Base-by-base conservation (phyloP, 1,140 invertebrate species). In the Orius laevigatus region DNA sequence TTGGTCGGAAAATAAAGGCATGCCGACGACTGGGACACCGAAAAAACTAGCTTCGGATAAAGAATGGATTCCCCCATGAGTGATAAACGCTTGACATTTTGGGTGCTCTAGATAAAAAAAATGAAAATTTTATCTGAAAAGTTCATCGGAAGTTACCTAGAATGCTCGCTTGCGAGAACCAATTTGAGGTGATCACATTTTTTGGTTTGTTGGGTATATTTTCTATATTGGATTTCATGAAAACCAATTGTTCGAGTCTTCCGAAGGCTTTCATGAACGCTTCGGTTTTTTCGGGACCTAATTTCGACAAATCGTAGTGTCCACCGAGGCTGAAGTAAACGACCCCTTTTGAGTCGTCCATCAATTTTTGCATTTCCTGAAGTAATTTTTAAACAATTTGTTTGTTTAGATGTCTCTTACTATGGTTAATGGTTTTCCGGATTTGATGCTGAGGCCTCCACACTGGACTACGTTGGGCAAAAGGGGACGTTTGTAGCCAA, bases 261-360 rank as follows among this genome's bases (percentile, higher is more conserved):
- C 25, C 25, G 25, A 25, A 25, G 3, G 25, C 25, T 25, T 25
- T 25, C 25, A 25, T 25, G 8, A 25, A 25, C 25, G 25, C 25
- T 8, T 25, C 25, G 8, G 25, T 25, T 25, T 25, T 25, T 25
- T 25, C 25, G 8, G 25, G 25, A 25, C 25, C 25, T 25, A 25
- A 25, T 25, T 25, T 25, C 25, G 25, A 25, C 25, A 25, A 25
- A 25, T 25, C 25, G 25, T 25, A 25, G 25, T 25, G 25, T 8
- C 25, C 25, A 12, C 75, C 75, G 45, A 78, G 58, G 49, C 68
- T 73, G 54, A 77, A 73, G 53, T 72, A 74, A 55, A 78, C 70
- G n/a, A 68, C 67, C 1, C 74, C 73, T 34, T 74, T 56, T 4
- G 56, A 61, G 43, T 72, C 63, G 48, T 76, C 70, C 18, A 79